phyloP scores from a whole-genome alignment of 2,113 vertebrate genomes.

The Rhineura floridana region DNA sequence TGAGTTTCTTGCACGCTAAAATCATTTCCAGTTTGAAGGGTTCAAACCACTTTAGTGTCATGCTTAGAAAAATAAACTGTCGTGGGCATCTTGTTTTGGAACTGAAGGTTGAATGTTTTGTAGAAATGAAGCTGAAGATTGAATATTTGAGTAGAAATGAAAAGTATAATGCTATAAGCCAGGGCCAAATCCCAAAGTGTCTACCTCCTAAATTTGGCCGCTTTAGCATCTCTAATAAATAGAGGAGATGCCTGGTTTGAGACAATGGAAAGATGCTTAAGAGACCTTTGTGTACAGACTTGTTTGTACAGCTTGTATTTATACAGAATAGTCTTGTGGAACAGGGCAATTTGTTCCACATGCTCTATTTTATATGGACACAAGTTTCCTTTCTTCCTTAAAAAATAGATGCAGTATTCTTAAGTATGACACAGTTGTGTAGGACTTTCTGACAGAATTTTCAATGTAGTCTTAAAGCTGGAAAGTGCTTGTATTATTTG shows the following conservation, averaged over 20 bases:
- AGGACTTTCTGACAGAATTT: neutral
- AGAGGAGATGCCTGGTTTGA: neutral
- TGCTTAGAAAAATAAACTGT: neutral
- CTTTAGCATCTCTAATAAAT: neutral
- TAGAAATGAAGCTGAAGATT: neutral
- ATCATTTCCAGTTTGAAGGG: neutral
- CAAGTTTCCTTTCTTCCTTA: neutral
- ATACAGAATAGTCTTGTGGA: too few relatives aligned
- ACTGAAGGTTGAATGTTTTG: neutral
- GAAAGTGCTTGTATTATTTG: neutral
- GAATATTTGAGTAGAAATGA: too few relatives aligned
- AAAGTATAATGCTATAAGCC: neutral
- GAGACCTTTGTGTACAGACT: neutral
- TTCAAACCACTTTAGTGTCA: neutral
- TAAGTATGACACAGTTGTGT: neutral
- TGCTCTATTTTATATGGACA: neutral
- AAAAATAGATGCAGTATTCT: neutral
- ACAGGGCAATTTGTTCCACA: neutral
- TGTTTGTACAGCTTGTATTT: too few relatives aligned
- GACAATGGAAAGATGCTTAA: neutral
- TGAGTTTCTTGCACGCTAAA: neutral
- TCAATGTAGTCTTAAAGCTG: neutral
- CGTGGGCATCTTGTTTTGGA: neutral
- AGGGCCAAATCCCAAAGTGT: neutral
- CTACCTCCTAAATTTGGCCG: neutral